Percentiles rank a stretch among this genome's conserved stretches.
Evolutionary conservation across 2,113 vertebrate genomes (phyloP).

Genomic region (Prolemur simus): DNA sequence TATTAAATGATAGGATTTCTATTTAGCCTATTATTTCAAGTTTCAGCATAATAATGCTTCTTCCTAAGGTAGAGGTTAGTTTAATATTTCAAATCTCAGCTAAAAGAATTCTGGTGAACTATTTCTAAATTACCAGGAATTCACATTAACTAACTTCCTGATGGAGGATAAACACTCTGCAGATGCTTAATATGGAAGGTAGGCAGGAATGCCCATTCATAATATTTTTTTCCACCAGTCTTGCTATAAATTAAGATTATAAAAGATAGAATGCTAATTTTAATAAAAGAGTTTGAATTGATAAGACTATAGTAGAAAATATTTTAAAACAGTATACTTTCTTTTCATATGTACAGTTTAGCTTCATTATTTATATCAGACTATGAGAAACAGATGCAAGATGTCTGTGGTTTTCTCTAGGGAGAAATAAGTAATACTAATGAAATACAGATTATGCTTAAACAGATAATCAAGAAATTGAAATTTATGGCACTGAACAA

Average conservation of each 20-base stretch:
- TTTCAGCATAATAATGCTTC: not conserved
- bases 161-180: not conserved
- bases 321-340: slow-evolving; percentile 53
- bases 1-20: slow-evolving; percentile 44
- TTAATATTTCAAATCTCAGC: not conserved
- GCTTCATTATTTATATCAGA: slow-evolving; percentile 73
- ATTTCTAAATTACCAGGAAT: not conserved
- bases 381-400: slow-evolving; percentile 75
- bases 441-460: slow-evolving; percentile 77
- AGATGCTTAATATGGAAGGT: not conserved
- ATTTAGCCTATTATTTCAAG: not conserved
- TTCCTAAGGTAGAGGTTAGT: not conserved
- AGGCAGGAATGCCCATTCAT: not conserved
- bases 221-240: not conserved
- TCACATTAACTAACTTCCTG: not conserved
- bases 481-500: slow-evolving; percentile 69
- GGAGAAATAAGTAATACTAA: slow-evolving; percentile 76
- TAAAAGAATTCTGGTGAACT: slow-evolving; percentile 9
- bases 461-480: slow-evolving; percentile 77
- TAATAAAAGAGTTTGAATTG: slow-evolving; percentile 30
- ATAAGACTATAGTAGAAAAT: slow-evolving; percentile 39
- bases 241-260: not conserved
- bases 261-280: slow-evolving; percentile 39
- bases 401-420: slow-evolving; percentile 67
- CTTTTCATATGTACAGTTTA: slow-evolving; percentile 55